Conservation (phyloP, 2,888 invertebrate genomes). For the Brenthis hecate region DNA sequence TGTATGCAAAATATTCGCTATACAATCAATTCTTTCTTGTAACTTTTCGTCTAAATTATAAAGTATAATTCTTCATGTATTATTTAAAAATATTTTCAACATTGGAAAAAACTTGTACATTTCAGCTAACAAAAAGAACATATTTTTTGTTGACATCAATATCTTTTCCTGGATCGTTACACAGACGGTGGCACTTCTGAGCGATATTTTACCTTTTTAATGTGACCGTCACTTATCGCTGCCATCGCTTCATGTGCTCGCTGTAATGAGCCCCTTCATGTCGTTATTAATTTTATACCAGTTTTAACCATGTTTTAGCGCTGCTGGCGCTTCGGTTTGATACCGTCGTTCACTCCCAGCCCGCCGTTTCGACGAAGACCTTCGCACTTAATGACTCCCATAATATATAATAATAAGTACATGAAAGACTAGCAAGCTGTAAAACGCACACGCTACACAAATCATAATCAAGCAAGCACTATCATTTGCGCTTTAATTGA, state of each 20-base stretch:
- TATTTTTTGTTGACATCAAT: slow-evolving; percentile 20
- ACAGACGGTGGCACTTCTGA: slow-evolving; percentile 25
- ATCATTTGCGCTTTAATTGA: not conserved
- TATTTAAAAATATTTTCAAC: too few relatives aligned
- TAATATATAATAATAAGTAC: slow-evolving; percentile 9
- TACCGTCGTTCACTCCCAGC: slow-evolving; percentile 27
- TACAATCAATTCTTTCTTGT: too few relatives aligned
- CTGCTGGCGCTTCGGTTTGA: slow-evolving; percentile 28
- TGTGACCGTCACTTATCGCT: slow-evolving; percentile 35
- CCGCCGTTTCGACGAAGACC: slow-evolving; percentile 12
- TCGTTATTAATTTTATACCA: slow-evolving; percentile 41
- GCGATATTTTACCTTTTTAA: slow-evolving; percentile 34
- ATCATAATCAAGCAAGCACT: not conserved
- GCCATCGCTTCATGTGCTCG: slow-evolving; percentile 32
- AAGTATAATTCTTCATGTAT: too few relatives aligned
- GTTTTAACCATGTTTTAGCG: slow-evolving; percentile 36
- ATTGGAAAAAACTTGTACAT: not conserved
- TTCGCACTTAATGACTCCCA: slow-evolving; percentile 20
- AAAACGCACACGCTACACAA: not conserved
- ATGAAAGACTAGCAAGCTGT: not conserved
- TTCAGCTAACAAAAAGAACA: slow-evolving; percentile 1
- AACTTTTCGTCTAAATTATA: too few relatives aligned
- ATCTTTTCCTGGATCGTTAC: slow-evolving; percentile 20
- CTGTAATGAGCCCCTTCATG: slow-evolving; percentile 35
- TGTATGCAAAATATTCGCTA: too few relatives aligned